Percentiles rank a stretch among this genome's conserved stretches.
phyloP scores from a whole-genome alignment of 2,888 invertebrate species.

The Thera britannica region DNA sequence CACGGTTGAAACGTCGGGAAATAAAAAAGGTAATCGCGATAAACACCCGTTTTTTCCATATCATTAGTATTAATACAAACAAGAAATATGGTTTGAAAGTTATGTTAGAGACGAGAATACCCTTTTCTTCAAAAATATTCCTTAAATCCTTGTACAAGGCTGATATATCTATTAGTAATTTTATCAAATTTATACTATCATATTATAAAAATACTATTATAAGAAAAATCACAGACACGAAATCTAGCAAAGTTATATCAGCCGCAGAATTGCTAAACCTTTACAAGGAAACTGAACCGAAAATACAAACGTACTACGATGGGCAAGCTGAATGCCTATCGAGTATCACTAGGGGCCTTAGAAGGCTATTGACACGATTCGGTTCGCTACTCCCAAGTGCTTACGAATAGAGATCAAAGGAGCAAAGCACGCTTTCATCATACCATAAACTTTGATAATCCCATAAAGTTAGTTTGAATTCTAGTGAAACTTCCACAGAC shows the following conservation, averaged over 20 bases:
- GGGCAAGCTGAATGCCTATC: conserved; percentile 33
- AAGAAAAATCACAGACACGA: not conserved
- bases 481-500: not conserved
- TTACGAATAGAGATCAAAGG: conserved; percentile 31
- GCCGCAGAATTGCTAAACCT: not conserved
- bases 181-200: too few relatives aligned
- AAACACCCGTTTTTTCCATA: too few relatives aligned
- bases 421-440: conserved; percentile 9
- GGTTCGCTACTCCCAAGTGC: conserved; percentile 20
- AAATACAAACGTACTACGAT: conserved; percentile 14
- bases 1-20: too few relatives aligned
- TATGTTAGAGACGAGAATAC: too few relatives aligned
- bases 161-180: too few relatives aligned
- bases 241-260: not conserved
- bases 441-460: conserved; percentile 1
- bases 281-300: not conserved
- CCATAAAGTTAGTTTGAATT: not conserved
- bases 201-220: too few relatives aligned
- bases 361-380: conserved; percentile 40
- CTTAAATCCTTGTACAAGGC: too few relatives aligned
- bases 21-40: too few relatives aligned
- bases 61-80: too few relatives aligned
- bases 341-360: conserved; percentile 32
- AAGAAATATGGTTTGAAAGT: too few relatives aligned
- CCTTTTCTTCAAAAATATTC: too few relatives aligned